Evolutionary conservation across 2,888 invertebrate species (phyloP), one percentile per base, ranked within the genome.

Genomic region (Lamellibrachia satsuma): DNA sequence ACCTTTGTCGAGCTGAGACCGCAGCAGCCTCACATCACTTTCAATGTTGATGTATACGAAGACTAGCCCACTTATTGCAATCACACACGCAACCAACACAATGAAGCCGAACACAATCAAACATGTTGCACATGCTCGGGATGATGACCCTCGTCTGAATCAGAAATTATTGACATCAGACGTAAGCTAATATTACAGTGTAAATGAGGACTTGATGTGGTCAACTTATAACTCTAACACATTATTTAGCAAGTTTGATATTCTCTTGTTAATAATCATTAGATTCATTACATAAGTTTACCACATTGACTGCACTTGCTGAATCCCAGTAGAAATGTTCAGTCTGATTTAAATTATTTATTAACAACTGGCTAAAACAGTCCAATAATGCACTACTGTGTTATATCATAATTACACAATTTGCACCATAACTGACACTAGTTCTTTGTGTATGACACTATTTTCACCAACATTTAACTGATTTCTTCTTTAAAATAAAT

Each of bases 41-140:
- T 96, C 96, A 93, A 96, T 94, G 94, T 96, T 95, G 93, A 96
- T 95, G 94, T 96, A 96, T 94, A 96, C 95, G 96, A 96, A 96
- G 92, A 96, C 95, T 57, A 96, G 95, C 9, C 95, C 96, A 90
- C 95, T 95, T 93, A 95, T 95, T 90, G 95, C 95, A 90, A 96
- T 95, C 92, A 96, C 93, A 94, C 96, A 96, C 51, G 95, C 95
- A 52, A 95, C 94, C 93, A 96, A 94, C 93, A 96, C 94, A 93
- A 96, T 94, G 94, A 96, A 94, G 91, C 95, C 95, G 92, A 95
- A 95, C 90, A 96, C 94, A 57, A 95, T 95, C 92, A 96, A 93
- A 94, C 96, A 96, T 90, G 95, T 95, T 51, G 95, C 94, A 94
- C 96, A 96, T 52, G 95, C 91, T 15, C 92, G 90, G 11, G 91